Percentiles rank a stretch among this genome's conserved stretches.
Evolutionary conservation across 2,888 invertebrate genomes (phyloP).

Genomic region (Sesia bembeciformis): DNA sequence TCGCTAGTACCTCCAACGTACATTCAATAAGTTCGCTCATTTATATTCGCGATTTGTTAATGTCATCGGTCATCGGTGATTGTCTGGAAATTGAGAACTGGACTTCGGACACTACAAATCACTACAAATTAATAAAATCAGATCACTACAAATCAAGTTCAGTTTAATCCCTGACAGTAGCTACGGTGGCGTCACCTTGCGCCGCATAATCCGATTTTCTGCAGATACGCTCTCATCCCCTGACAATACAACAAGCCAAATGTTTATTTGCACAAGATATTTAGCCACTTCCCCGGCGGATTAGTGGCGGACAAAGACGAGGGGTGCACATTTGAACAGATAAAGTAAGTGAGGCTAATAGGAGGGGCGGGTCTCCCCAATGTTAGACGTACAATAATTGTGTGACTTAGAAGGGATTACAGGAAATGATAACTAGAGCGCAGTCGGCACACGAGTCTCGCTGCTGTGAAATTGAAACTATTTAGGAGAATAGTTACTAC

Average conservation of each 20-base stretch:
- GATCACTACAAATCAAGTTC: too few species aligned
- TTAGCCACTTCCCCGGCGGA: constrained; percentile 71
- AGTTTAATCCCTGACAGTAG: constrained; percentile 1
- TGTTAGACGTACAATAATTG: constrained; percentile 47
- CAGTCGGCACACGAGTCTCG: neutral
- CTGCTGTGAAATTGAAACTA: neutral
- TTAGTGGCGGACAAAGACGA: constrained; percentile 58
- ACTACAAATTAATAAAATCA: too few species aligned
- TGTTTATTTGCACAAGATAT: constrained; percentile 75
- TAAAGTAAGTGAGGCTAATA: constrained; percentile 54
- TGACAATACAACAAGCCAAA: constrained; percentile 58
- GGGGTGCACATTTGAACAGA: constrained; percentile 44
- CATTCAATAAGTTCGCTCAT: too few species aligned
- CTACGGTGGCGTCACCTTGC: constrained; percentile 45
- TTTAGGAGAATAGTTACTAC: neutral
- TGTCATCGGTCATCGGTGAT: too few species aligned
- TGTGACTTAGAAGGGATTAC: constrained; percentile 55
- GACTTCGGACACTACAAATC: too few species aligned
- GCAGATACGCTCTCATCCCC: constrained; percentile 48
- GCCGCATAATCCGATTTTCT: constrained; percentile 63
- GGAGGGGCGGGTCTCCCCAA: constrained; percentile 50
- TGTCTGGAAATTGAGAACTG: too few species aligned
- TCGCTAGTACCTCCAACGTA: too few species aligned
- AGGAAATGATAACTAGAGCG: constrained; percentile 12
- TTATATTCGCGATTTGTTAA: too few species aligned